Evolutionary conservation across 2,113 vertebrate genomes (phyloP).

Genomic region (Anhinga anhinga): DNA sequence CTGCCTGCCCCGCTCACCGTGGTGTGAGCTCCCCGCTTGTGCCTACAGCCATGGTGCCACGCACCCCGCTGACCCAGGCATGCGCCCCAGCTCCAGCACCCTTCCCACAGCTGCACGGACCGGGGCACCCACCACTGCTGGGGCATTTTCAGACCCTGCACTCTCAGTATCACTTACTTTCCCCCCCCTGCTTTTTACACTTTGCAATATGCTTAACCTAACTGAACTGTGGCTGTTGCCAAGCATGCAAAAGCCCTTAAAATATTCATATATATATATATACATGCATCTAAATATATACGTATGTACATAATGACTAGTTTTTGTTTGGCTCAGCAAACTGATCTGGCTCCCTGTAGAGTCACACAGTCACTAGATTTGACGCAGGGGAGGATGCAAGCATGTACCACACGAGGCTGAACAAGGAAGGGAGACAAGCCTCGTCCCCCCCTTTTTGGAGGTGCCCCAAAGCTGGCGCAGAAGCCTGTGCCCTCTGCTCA

Average conservation of each 20-base stretch:
- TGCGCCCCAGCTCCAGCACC: background rate
- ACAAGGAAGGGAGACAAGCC: background rate
- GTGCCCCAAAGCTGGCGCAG: background rate
- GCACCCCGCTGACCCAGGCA: background rate
- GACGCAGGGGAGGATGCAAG: background rate
- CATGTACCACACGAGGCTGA: background rate
- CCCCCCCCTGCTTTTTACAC: too few relatives aligned
- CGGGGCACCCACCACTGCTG: rapidly evolving
- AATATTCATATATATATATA: background rate
- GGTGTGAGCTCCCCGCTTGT: background rate
- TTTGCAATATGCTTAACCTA: too few relatives aligned
- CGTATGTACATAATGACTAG: rapidly evolving
- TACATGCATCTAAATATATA: rapidly evolving
- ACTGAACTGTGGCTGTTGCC: background rate
- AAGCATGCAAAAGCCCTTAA: background rate
- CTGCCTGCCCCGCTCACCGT: background rate
- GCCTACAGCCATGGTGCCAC: background rate
- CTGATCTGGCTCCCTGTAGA: background rate
- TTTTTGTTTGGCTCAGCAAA: background rate
- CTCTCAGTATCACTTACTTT: background rate
- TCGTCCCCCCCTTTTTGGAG: background rate
- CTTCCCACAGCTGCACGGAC: rapidly evolving
- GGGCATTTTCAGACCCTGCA: background rate
- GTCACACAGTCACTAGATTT: rapidly evolving
- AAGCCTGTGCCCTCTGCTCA: background rate